Evolutionary conservation across 1,140 invertebrate species (phyloP), one percentile per base, ranked within the genome.

Genomic region (Apocrypta bakeri): DNA sequence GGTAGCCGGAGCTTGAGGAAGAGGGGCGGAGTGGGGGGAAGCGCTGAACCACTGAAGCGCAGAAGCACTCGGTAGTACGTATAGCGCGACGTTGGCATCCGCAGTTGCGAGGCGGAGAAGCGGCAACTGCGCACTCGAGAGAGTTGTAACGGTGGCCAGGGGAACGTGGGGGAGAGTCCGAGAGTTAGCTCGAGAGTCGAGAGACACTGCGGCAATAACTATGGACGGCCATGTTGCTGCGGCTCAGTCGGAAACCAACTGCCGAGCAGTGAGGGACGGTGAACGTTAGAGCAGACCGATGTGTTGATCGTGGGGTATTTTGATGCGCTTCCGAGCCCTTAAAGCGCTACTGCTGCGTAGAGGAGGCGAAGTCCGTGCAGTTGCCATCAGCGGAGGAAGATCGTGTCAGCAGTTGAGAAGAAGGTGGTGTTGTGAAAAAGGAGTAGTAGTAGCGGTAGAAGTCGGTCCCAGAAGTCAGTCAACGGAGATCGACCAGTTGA

Each of bases 181-280:
- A n/a, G 76, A n/a, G n/a, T n/a, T n/a, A n/a, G n/a, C n/a, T n/a
- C n/a, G n/a, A n/a, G n/a, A n/a, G n/a, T n/a, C 7, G 25, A 25
- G 64, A 1, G 12, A 0, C 4, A 21, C 2, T 42, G 17, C 24
- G 61, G 79, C 8, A 71, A 68, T 73, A 73, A 74, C 42, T 40
- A 74, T 31, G 37, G 68, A 78, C 74, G 74, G 76, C 85, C 85
- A 83, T 84, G 86, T 86, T 84, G 80, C 17, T 74, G 84, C 27
- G 56, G 79, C 81, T 90, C 89, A 91, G 91, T 92, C 90, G 91
- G 90, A 90, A 92, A 92, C 90, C 90, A 92, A 86, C 91, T 92
- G 90, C 89, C 89, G 90, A 91, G 90, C 91, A 92, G 90, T 90
- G 88, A 90, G 89, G 91, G 89, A 92, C 87, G 90, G 90, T 91